Conservation (phyloP, 2,797 vertebrate species). For the Sebastes reedi region DNA sequence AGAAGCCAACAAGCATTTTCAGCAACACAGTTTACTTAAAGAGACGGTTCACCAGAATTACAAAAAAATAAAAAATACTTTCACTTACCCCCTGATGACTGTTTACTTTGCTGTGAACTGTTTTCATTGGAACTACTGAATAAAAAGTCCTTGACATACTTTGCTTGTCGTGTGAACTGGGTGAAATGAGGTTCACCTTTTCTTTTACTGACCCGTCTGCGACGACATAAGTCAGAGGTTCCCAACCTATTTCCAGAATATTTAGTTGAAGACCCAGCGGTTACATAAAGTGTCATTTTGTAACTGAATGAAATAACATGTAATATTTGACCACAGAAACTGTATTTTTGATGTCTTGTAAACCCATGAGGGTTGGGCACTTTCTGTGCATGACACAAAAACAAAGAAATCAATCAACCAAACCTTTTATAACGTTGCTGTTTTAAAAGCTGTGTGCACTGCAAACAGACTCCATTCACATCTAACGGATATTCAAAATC, state of each 20-base stretch:
- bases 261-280: too few relatives aligned
- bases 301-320: neutral
- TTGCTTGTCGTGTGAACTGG: neutral
- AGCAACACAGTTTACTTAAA: neutral
- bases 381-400: neutral
- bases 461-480: neutral
- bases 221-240: neutral
- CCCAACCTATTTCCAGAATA: neutral
- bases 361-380: neutral
- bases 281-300: neutral
- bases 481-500: neutral
- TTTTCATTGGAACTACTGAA: neutral
- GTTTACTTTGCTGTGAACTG: neutral
- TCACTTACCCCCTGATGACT: neutral
- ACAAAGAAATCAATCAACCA: neutral
- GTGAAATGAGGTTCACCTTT: neutral
- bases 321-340: too few relatives aligned
- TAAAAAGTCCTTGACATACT: neutral
- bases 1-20: neutral
- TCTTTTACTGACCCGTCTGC: neutral
- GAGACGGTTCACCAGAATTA: neutral
- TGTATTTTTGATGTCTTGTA: too few relatives aligned
- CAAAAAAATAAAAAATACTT: neutral
- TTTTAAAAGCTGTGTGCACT: neutral
- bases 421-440: too few relatives aligned